Evolutionary conservation across 2,113 vertebrate genomes (phyloP).

Genomic region (Corapipo altera): DNA sequence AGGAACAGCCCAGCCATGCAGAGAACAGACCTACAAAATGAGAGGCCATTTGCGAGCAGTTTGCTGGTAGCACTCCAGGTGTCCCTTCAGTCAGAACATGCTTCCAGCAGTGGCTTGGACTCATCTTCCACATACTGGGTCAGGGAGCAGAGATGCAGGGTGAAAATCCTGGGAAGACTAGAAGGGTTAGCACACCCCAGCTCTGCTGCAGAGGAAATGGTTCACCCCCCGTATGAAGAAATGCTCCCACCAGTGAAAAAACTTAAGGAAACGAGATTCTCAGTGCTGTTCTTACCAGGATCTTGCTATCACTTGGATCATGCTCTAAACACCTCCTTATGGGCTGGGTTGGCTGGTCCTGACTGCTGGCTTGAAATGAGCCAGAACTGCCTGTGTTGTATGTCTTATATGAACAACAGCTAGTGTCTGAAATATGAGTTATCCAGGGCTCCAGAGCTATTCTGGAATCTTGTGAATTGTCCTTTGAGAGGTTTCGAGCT

Average conservation of each 20-base stretch:
- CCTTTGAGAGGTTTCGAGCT: not conserved
- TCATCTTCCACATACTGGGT: not conserved
- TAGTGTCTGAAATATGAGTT: not conserved
- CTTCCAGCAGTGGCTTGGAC: conserved; percentile 43
- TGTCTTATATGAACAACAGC: not conserved
- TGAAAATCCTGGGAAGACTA: not conserved
- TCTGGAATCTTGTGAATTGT: not conserved
- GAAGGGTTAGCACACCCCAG: not conserved
- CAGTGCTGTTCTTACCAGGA: not conserved
- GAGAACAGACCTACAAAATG: conserved; percentile 57
- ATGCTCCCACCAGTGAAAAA: accelerated
- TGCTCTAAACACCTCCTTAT: not conserved
- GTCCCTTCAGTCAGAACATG: conserved; percentile 39
- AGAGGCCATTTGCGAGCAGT: not conserved
- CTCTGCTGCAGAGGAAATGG: not conserved
- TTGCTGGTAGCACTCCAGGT: conserved; percentile 52
- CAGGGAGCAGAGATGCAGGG: not conserved
- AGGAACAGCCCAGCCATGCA: conserved; percentile 34
- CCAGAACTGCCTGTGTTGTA: not conserved
- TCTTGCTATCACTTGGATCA: not conserved
- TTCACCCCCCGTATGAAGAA: not conserved
- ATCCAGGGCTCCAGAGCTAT: not conserved
- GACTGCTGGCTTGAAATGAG: not conserved
- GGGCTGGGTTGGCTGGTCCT: not conserved
- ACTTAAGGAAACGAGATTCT: not conserved